Evolutionary conservation across 2,888 invertebrate genomes (phyloP).

Genomic region (Meiosimyza platycephala): DNA sequence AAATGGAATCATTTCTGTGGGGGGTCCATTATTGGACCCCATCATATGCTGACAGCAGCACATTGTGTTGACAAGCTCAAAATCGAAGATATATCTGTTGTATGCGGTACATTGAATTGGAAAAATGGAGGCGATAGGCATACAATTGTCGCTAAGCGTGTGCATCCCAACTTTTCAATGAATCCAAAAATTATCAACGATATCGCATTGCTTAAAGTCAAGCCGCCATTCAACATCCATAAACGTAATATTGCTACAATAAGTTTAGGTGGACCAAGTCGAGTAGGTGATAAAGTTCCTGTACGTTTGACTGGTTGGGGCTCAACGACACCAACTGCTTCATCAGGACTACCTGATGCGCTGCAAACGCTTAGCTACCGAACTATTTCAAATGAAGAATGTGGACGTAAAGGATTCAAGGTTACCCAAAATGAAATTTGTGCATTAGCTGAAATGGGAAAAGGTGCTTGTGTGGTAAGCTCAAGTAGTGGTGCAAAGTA

Average conservation of each 20-base stretch:
- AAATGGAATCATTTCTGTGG: conserved; percentile 64
- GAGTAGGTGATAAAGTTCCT: conserved; percentile 52
- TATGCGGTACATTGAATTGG: conserved; percentile 56
- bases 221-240: conserved; percentile 54
- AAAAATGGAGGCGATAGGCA: conserved; percentile 57
- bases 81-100: conserved; percentile 51
- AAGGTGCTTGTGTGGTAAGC: conserved; percentile 63
- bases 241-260: conserved; percentile 50
- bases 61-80: conserved; percentile 59
- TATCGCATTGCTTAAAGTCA: conserved; percentile 59
- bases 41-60: conserved; percentile 64
- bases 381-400: conserved; percentile 63
- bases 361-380: conserved; percentile 60
- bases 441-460: conserved; percentile 53
- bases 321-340: conserved; percentile 50
- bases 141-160: conserved; percentile 49
- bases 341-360: conserved; percentile 55
- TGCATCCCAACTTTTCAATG: conserved; percentile 57
- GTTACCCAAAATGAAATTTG: conserved; percentile 63
- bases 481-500: not conserved
- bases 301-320: conserved; percentile 66
- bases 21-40: conserved; percentile 60
- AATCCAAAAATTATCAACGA: conserved; percentile 56
- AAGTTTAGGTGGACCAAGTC: conserved; percentile 48
- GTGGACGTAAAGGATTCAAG: conserved; percentile 55